Evolutionary conservation across 2,888 invertebrate genomes (phyloP).

Genomic region (Lymantria monacha): DNA sequence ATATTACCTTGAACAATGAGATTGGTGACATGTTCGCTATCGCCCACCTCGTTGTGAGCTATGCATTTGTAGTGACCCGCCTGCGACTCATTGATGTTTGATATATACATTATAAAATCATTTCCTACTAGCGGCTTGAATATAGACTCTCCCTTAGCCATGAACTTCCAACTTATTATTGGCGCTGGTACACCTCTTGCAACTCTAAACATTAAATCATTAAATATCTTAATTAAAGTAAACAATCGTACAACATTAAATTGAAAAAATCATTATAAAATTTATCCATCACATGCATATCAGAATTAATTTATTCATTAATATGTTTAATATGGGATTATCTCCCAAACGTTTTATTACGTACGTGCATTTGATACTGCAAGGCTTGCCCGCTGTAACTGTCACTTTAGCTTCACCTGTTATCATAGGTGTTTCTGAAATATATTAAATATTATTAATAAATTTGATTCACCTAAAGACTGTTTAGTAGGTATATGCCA

Average conservation of each 20-base stretch:
- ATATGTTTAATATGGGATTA: not conserved
- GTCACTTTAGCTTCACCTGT: conserved; percentile 3
- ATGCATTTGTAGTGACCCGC: not conserved
- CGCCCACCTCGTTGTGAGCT: not conserved
- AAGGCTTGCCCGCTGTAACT: conserved; percentile 1
- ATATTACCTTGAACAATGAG: conserved; percentile 7
- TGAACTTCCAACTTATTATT: too few relatives aligned
- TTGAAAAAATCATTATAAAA: too few relatives aligned
- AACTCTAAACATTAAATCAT: too few relatives aligned
- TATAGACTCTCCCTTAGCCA: too few relatives aligned
- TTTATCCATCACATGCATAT: too few relatives aligned
- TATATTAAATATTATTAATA: not conserved
- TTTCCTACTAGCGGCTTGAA: too few relatives aligned
- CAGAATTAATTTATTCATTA: not conserved
- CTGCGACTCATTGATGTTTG: not conserved
- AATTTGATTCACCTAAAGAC: too few relatives aligned
- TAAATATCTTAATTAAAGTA: too few relatives aligned
- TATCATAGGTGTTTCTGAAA: conserved; percentile 16
- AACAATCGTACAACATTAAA: too few relatives aligned
- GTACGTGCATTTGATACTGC: conserved; percentile 16
- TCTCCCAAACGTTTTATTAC: not conserved
- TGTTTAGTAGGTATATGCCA: too few relatives aligned
- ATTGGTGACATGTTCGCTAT: not conserved
- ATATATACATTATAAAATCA: not conserved
- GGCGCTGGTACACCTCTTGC: too few relatives aligned